Conservation (phyloP, 2,113 vertebrate species). For the Microcebus griseorufus region DNA sequence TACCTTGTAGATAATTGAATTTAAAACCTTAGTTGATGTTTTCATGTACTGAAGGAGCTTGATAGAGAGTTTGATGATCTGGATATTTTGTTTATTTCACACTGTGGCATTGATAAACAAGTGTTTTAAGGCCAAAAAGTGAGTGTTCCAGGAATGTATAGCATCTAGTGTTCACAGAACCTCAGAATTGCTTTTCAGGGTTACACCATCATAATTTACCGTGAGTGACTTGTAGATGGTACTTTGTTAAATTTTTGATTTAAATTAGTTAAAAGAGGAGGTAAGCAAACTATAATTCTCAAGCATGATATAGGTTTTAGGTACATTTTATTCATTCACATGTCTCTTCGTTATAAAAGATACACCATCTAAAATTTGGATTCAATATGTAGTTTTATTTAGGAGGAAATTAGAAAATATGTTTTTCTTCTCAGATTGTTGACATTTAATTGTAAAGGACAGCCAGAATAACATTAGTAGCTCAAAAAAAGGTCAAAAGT, state of each 20-base stretch:
- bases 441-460: not conserved
- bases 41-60: not conserved
- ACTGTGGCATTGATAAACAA: not conserved
- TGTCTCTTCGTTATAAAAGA: not conserved
- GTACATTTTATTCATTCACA: not conserved
- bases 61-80: not conserved
- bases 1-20: not conserved
- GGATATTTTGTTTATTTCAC: not conserved
- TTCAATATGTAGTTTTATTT: not conserved
- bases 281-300: not conserved
- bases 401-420: not conserved
- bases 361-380: not conserved
- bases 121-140: not conserved
- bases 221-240: not conserved
- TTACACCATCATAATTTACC: not conserved
- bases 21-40: not conserved
- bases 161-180: not conserved
- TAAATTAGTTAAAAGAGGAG: slow-evolving; percentile 30
- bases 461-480: not conserved
- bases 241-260: not conserved
- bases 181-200: not conserved
- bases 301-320: not conserved
- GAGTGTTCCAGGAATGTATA: not conserved
- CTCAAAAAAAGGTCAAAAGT: not conserved
- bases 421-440: not conserved